Percentiles rank a stretch among this genome's conserved stretches.
phyloP scores from a whole-genome alignment of 2,797 vertebrate species.

The Cynopterus sphinx region DNA sequence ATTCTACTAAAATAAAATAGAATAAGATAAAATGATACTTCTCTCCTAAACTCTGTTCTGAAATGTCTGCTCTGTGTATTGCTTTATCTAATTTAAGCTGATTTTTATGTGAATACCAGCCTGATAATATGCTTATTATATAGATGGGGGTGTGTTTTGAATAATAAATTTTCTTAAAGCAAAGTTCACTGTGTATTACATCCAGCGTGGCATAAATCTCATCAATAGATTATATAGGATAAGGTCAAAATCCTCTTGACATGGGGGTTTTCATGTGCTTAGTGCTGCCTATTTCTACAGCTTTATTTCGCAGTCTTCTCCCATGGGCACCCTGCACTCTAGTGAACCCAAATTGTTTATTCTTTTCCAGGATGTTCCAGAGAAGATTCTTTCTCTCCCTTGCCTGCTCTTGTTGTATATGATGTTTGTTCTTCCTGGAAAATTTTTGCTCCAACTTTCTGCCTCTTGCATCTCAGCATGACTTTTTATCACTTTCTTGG shows the following conservation, averaged over 20 bases:
- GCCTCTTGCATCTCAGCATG: neutral
- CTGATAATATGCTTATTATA: neutral
- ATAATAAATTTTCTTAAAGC: neutral
- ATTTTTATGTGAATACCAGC: neutral
- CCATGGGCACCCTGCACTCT: neutral
- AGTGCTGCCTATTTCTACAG: neutral
- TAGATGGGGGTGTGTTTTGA: neutral
- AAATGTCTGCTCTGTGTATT: neutral
- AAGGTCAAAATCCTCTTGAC: neutral
- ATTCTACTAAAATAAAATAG: slow-evolving; percentile 2
- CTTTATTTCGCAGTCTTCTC: neutral
- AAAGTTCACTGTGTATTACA: neutral
- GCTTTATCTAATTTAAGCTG: neutral
- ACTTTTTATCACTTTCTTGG: neutral
- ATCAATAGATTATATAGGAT: neutral
- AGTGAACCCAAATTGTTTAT: neutral
- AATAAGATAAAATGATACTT: neutral
- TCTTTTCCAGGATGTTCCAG: neutral
- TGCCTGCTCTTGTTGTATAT: neutral
- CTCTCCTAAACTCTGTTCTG: neutral
- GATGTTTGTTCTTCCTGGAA: neutral
- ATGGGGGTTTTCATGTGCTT: neutral
- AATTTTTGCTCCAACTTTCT: neutral
- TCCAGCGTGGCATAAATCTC: neutral
- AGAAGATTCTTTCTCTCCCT: neutral